Conservation (phyloP, 2,113 vertebrate genomes). For the Callocephalon fimbriatum region DNA sequence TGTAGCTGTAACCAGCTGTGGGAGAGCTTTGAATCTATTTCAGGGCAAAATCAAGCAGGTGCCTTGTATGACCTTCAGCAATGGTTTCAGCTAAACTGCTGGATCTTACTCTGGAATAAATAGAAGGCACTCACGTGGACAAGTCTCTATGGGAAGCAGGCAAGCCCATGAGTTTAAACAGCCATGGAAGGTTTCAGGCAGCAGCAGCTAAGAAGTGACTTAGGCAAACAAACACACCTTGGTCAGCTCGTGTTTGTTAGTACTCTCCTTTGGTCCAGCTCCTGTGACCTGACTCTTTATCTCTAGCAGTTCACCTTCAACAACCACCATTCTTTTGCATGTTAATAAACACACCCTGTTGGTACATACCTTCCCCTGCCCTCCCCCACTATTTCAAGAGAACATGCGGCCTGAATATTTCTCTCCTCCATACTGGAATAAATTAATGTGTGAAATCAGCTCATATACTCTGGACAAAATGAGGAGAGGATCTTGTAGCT, state of each 20-base stretch:
- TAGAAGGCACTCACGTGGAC: not conserved
- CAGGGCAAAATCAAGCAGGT: not conserved
- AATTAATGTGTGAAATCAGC: not conserved
- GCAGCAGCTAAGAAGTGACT: not conserved
- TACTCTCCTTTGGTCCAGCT: not conserved
- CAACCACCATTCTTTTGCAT: not conserved
- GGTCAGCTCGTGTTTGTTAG: not conserved
- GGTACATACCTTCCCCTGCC: accelerated
- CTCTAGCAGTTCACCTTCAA: not conserved
- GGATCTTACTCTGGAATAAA: not conserved
- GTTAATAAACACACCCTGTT: not conserved
- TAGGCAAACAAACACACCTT: not conserved
- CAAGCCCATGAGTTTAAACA: not conserved
- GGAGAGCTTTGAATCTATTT: not conserved
- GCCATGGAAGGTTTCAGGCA: not conserved
- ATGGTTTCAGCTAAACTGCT: not conserved
- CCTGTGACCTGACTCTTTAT: not conserved
- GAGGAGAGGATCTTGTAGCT: not conserved
- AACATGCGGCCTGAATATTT: not conserved
- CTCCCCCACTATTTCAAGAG: not conserved
- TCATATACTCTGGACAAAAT: not conserved
- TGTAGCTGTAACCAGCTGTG: not conserved
- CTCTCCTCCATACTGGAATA: not conserved
- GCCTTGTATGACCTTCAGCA: not conserved
- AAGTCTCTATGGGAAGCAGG: not conserved